Percentiles rank a stretch among this genome's conserved stretches.
Evolutionary conservation across 2,797 vertebrate species (phyloP).

Genomic region (Microctenopoma lineatum): DNA sequence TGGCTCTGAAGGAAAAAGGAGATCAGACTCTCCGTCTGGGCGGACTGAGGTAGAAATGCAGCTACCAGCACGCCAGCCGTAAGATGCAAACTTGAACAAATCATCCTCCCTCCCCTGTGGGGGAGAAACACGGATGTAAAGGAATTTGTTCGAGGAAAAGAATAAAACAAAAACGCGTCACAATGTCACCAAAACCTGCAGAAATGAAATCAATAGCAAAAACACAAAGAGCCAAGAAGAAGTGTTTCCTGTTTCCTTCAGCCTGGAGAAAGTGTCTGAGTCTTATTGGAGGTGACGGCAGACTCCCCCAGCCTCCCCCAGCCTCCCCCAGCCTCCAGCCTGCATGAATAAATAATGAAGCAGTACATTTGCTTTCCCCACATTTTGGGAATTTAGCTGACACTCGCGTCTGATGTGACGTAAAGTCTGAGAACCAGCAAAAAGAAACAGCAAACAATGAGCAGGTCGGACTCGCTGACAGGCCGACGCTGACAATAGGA

Average conservation of each 20-base stretch:
- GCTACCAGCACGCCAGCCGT: too few relatives aligned
- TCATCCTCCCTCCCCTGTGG: too few relatives aligned
- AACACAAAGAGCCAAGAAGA: constrained; percentile 16
- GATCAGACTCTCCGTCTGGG: background rate
- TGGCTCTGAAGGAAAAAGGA: too few relatives aligned
- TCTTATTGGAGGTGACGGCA: constrained; percentile 53
- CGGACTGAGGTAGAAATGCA: too few relatives aligned
- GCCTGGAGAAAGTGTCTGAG: constrained; percentile 45
- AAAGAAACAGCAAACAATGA: too few relatives aligned
- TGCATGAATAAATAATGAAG: constrained; percentile 52
- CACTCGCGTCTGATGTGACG: constrained; percentile 16
- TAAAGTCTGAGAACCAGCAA: background rate
- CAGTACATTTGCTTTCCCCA: constrained; percentile 48
- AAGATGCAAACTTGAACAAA: too few relatives aligned
- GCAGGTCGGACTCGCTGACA: too few relatives aligned
- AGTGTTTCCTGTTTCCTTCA: constrained; percentile 22
- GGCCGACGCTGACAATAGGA: too few relatives aligned
- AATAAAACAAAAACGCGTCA: background rate
- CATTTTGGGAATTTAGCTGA: constrained; percentile 35
- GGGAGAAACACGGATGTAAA: background rate
- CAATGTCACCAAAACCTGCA: background rate
- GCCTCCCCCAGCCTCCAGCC: constrained; percentile 34
- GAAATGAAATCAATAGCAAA: background rate
- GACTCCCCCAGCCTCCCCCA: background rate
- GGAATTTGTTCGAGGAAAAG: background rate